phyloP scores from a whole-genome alignment of 2,113 vertebrate species.

The Rhinopomastus cyanomelas region DNA sequence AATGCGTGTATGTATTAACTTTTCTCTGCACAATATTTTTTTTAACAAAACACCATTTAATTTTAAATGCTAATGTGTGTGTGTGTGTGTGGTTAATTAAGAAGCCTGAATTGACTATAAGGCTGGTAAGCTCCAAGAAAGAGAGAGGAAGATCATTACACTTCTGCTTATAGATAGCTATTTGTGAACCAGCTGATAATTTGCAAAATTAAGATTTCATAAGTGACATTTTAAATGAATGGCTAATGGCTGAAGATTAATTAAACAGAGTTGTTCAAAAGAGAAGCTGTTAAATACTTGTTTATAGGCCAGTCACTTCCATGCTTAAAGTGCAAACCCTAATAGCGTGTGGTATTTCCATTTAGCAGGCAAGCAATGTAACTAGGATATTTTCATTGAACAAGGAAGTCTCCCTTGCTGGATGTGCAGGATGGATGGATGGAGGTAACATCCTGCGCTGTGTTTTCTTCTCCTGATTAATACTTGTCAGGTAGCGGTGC shows the following conservation, averaged over 20 bases:
- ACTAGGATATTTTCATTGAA: background rate
- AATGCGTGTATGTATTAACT: constrained; percentile 57
- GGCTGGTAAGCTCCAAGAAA: constrained; percentile 66
- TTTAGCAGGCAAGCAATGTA: constrained; percentile 35
- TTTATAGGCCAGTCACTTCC: constrained; percentile 68
- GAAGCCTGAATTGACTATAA: constrained; percentile 74
- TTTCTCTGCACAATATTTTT: constrained; percentile 37
- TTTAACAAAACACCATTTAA: constrained; percentile 58
- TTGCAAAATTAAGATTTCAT: constrained; percentile 79
- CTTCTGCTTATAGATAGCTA: constrained; percentile 73
- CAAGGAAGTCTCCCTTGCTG: background rate
- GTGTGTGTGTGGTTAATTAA: constrained; percentile 76
- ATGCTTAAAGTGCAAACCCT: constrained; percentile 48
- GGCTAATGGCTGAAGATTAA: constrained; percentile 80
- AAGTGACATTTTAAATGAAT: constrained; percentile 82
- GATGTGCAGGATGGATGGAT: background rate
- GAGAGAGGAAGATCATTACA: constrained; percentile 59
- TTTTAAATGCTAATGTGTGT: constrained; percentile 76
- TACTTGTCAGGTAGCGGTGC: constrained; percentile 6
- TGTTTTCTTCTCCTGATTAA: constrained; percentile 12
- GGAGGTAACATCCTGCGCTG: background rate
- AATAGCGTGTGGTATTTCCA: constrained; percentile 48
- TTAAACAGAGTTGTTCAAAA: constrained; percentile 81
- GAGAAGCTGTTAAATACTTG: constrained; percentile 75
- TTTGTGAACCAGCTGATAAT: constrained; percentile 79